phyloP scores from a whole-genome alignment of 2,888 invertebrate genomes.

The Hanleya hanleyi region DNA sequence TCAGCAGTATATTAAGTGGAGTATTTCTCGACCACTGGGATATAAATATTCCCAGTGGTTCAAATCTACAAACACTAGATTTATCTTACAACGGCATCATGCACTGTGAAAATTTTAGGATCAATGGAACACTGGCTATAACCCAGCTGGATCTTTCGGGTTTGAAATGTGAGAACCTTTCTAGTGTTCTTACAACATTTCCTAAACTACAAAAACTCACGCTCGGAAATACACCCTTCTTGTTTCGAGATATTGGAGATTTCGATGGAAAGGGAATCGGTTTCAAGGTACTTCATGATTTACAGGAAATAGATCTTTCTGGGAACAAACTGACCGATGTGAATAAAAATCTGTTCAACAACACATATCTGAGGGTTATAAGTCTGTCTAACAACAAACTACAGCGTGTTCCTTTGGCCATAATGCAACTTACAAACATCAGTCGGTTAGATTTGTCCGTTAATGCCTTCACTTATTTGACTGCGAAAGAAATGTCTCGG shows the following conservation, averaged over 20 bases:
- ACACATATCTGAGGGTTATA: not conserved
- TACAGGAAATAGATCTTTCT: not conserved
- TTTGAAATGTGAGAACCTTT: not conserved
- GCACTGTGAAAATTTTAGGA: not conserved
- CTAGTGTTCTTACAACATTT: not conserved
- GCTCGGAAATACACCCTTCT: too few relatives aligned
- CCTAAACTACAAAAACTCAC: not conserved
- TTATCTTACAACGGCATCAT: not conserved
- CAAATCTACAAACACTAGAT: not conserved
- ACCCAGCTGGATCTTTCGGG: not conserved
- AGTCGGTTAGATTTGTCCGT: not conserved
- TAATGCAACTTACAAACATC: not conserved
- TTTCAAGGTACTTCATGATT: not conserved
- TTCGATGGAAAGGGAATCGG: not conserved
- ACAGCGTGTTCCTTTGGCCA: not conserved
- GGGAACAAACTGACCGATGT: not conserved
- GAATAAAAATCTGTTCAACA: not conserved
- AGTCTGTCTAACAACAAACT: not conserved
- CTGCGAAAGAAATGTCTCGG: not conserved
- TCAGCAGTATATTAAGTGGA: not conserved
- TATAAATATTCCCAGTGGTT: not conserved
- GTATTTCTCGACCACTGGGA: not conserved
- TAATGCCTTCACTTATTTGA: not conserved
- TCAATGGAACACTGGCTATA: not conserved
- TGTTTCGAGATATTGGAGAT: not conserved